Evolutionary conservation across 2,888 invertebrate species (phyloP).

Genomic region (Hirtodrosophila histrioides): DNA sequence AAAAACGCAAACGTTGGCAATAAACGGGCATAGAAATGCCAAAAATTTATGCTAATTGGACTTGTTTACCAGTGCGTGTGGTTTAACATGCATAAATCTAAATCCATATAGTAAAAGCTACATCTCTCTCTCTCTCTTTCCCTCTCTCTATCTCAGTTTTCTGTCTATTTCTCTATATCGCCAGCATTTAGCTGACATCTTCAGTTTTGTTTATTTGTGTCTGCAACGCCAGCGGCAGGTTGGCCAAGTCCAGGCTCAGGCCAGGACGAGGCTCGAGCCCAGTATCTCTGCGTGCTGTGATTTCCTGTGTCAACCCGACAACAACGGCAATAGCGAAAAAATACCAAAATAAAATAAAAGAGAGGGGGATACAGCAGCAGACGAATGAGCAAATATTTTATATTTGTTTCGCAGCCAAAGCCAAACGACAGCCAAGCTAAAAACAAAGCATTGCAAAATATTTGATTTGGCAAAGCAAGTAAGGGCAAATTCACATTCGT

Average conservation of each 20-base stretch:
- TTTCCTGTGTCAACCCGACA: slow-evolving; percentile 70
- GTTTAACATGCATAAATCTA: slow-evolving; percentile 58
- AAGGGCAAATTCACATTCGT: slow-evolving; percentile 9
- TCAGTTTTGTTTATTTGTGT: slow-evolving; percentile 69
- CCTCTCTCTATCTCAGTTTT: background rate
- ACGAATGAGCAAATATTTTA: slow-evolving; percentile 69
- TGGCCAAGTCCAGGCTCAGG: slow-evolving; percentile 28
- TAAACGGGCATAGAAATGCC: slow-evolving; percentile 69
- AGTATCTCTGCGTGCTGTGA: slow-evolving; percentile 49
- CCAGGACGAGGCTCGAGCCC: slow-evolving; percentile 8
- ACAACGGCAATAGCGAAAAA: slow-evolving; percentile 36
- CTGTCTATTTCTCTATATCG: slow-evolving; percentile 11
- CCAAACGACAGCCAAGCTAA: slow-evolving; percentile 42
- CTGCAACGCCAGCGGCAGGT: slow-evolving; percentile 64
- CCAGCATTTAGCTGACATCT: slow-evolving; percentile 69
- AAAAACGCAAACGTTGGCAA: slow-evolving; percentile 77
- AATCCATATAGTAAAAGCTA: slow-evolving; percentile 27
- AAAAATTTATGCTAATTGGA: slow-evolving; percentile 78
- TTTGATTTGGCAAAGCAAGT: slow-evolving; percentile 45
- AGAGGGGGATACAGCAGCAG: slow-evolving; percentile 13
- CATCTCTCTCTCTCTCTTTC: background rate
- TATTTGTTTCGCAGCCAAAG: slow-evolving; percentile 66
- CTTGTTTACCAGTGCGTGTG: slow-evolving; percentile 76
- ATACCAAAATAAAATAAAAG: background rate
- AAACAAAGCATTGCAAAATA: slow-evolving; percentile 69